Evolutionary conservation across 2,113 vertebrate species (phyloP), one percentile per base, ranked within the genome.

Genomic region (Meleagris gallopavo): DNA sequence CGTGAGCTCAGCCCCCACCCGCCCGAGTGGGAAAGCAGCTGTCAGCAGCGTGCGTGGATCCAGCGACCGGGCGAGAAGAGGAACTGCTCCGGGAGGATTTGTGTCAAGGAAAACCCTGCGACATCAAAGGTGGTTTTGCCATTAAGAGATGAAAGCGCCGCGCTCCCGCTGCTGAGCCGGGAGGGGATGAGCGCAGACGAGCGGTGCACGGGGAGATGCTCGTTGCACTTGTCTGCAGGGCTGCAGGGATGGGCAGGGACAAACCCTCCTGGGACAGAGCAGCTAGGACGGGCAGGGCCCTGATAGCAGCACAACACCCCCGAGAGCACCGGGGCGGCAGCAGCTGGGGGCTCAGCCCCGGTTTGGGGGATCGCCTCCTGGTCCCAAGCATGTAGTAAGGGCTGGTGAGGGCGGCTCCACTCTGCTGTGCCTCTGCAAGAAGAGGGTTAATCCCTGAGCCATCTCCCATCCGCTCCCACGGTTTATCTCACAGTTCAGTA

Each of bases 401-500:
- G 65, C 61, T 48, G 71, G 29, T 0, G 4, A 1, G 5, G 46
- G 80, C 38, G 32, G 11, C 41, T 27, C 24, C 21, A 13, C 69
- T 21, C 67, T 0, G 3, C 2, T 10, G 29, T 57, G 54, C 54
- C 30, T 6, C 30, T 57, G 41, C 32, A 6, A 66, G 73, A 32
- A 57, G 48, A 67, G 67, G 80, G 83, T 91, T 82, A 82, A 90
- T 20, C 13, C 24, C 0, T 1, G n/a, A 86, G 82, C 77, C 18
- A 25, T 16, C 48, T 85, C 93, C 85, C 88, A 89, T 25, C 88
- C 13, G 0, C 71, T 84, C 76, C 83, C 72, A 60, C 5, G 4
- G 78, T 82, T 71, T n/a, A 32, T 48, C 80, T 92, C 69, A 52
- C 9, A 24, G 80, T 83, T 93, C 93, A 95, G 64, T 78, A 10